These are phyloP conservation scores for Panopea generosa DNA, from an alignment of 2,888 invertebrate genomes.

Conservation along the genomic window DNA sequence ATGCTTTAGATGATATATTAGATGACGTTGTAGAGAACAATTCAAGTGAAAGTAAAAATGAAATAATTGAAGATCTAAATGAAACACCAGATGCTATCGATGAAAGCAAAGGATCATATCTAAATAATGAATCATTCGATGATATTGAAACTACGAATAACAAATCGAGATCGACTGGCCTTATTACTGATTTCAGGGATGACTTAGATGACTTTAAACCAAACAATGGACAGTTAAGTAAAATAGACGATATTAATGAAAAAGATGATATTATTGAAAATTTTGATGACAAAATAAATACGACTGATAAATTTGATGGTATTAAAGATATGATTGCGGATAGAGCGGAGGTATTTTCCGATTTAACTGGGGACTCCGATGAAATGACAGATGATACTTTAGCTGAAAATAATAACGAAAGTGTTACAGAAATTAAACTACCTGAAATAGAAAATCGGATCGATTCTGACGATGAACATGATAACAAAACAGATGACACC, in stretches of 20 bases:
- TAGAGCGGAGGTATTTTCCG: too few species aligned
- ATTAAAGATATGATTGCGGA: too few species aligned
- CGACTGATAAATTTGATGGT: too few species aligned
- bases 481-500: background rate
- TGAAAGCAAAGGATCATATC: too few species aligned
- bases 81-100: too few species aligned
- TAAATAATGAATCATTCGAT: too few species aligned
- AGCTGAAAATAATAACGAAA: background rate
- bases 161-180: too few species aligned
- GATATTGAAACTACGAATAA: too few species aligned
- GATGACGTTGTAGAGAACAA: too few species aligned
- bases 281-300: background rate
- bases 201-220: too few species aligned
- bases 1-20: background rate
- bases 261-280: background rate
- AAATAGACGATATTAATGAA: background rate
- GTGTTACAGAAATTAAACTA: background rate
- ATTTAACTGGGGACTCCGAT: background rate
- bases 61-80: conserved; percentile 2
- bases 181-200: too few species aligned
- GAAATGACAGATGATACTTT: background rate
- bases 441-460: background rate
- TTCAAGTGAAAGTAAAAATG: background rate
- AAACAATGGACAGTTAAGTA: too few species aligned
- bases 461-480: background rate